Conservation (phyloP, 2,888 invertebrate species). For the Herminia tarsipennalis region DNA sequence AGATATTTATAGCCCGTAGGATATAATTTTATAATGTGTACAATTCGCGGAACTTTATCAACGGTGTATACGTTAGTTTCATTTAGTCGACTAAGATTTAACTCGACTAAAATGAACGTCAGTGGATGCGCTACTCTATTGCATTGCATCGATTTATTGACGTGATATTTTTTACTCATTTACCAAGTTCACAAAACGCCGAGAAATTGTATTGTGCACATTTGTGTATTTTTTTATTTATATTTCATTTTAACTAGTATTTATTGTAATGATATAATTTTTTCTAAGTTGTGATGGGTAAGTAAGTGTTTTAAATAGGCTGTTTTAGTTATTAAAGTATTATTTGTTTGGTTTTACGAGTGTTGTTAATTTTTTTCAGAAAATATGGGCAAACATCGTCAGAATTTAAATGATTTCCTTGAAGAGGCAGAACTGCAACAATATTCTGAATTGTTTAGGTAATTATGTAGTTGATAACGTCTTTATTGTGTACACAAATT, state of each 20-base stretch:
- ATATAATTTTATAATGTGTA: no score
- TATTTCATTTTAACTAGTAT: constrained; percentile 14
- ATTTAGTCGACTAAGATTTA: no score
- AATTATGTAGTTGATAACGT: constrained; percentile 2
- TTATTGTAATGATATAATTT: constrained; percentile 10
- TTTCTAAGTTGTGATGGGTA: constrained; percentile 50
- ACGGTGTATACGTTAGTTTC: no score
- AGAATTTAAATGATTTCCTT: constrained; percentile 90
- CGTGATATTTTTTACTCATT: constrained; percentile 2
- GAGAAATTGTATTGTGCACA: constrained; percentile 7
- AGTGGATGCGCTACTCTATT: background rate
- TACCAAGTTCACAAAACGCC: background rate
- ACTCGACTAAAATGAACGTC: no score
- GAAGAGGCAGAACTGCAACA: constrained; percentile 97
- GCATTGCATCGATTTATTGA: background rate
- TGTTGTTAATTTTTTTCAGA: constrained; percentile 56
- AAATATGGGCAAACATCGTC: constrained; percentile 60
- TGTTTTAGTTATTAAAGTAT: constrained; percentile 21
- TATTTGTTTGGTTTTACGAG: constrained; percentile 9
- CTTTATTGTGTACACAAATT: constrained; percentile 1
- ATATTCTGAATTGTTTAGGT: constrained; percentile 93
- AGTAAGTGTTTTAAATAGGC: constrained; percentile 22
- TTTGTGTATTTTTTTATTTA: constrained; percentile 20
- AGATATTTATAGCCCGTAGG: no score
- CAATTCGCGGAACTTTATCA: no score